Conservation (phyloP, 2,797 vertebrate species). For the Cirrhinus mrigala region DNA sequence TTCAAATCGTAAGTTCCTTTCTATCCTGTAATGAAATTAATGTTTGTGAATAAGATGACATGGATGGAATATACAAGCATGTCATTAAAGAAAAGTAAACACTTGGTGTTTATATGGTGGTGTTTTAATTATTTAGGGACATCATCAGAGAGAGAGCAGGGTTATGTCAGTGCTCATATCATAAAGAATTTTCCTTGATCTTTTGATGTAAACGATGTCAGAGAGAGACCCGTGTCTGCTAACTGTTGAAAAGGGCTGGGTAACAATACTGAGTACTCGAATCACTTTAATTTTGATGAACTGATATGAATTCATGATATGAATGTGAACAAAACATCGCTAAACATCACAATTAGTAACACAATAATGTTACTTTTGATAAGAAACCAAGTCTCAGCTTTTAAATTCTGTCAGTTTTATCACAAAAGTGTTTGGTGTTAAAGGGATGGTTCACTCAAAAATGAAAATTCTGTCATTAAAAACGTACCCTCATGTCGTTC, state of each 20-base stretch:
- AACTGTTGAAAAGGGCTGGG: background rate
- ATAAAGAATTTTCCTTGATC: background rate
- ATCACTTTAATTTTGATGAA: background rate
- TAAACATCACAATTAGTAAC: background rate
- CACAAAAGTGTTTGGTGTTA: background rate
- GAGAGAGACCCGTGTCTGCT: background rate
- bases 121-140: background rate
- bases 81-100: background rate
- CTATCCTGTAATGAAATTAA: background rate
- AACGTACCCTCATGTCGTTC: too few relatives aligned
- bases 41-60: constrained; percentile 1
- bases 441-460: too few relatives aligned
- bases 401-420: background rate
- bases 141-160: background rate
- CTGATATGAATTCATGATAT: background rate
- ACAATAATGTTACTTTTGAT: too few relatives aligned
- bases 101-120: background rate
- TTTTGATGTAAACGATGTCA: background rate
- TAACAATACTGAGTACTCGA: background rate
- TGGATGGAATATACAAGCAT: background rate
- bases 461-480: too few relatives aligned
- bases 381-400: background rate
- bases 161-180: background rate
- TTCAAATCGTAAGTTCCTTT: constrained; percentile 90
- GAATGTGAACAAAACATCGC: background rate